Conservation (phyloP, 2,113 vertebrate species). For the Delphinus delphis region DNA sequence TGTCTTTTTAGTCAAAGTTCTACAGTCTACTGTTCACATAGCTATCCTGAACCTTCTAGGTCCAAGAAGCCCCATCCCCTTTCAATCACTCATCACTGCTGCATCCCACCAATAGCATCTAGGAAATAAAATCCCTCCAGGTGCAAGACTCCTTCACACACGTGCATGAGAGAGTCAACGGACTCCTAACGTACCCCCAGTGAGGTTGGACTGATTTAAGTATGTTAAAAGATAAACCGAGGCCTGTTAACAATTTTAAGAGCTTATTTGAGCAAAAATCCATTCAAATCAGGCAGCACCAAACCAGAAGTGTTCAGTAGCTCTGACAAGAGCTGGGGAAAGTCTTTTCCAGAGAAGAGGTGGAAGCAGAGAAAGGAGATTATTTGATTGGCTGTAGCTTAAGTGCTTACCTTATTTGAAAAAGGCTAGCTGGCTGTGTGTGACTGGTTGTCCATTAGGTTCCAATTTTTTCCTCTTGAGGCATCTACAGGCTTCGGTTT, state of each 20-base stretch:
- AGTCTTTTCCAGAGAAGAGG: not conserved
- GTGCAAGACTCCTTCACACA: not conserved
- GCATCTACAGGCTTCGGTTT: not conserved
- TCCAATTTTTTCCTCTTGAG: not conserved
- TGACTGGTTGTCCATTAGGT: not conserved
- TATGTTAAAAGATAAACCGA: not conserved
- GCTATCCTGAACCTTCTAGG: not conserved
- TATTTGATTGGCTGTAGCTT: not conserved
- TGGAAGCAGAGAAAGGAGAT: not conserved
- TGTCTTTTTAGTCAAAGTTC: not conserved
- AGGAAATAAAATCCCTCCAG: not conserved
- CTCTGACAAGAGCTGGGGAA: not conserved
- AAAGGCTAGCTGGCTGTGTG: not conserved
- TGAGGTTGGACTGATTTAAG: not conserved
- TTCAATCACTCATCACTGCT: not conserved
- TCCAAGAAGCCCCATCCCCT: not conserved
- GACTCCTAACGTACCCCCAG: no score
- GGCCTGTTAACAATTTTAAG: not conserved
- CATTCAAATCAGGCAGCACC: not conserved
- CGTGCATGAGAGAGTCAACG: accelerated
- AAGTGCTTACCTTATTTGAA: not conserved
- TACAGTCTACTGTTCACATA: not conserved
- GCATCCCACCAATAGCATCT: not conserved
- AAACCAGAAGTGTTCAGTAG: not conserved
- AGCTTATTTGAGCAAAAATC: not conserved